Evolutionary conservation across 2,113 vertebrate genomes (phyloP), one percentile per base, ranked within the genome.

Genomic region (Nothocercus julius): DNA sequence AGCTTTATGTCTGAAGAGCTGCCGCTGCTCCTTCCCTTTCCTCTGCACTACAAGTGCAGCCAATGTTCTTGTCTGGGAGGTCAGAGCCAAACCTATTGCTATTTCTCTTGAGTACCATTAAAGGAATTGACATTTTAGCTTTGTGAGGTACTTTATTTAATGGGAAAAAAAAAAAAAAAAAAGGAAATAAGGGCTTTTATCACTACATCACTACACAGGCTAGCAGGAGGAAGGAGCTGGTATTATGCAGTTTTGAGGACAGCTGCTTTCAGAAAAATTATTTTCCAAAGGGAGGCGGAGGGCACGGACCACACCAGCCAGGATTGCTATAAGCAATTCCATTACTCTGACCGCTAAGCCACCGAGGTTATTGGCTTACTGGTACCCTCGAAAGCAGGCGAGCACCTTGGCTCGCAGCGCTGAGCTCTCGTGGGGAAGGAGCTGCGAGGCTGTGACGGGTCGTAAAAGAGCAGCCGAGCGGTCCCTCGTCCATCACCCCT

Each of bases 231-330:
- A 86, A 92, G 72, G 36, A 87, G n/a, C 58, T 93, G 80, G 47
- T 87, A 89, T 73, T 88, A 90, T 22, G 6, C 47, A 90, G 77
- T 74, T 92, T 68, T 85, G 58, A 56, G 66, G 75, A 76, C 62
- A 87, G 45, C 45, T 95, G 80, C 90, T 92, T 89, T 94, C 63
- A 89, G 59, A 66, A 94, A 92, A 82, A 90, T 89, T 79, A 76
- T 70, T 77, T 56, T 93, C 24, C 74, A 85, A 84, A 79, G 79
- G 83, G 77, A 63, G 32, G 44, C 36, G 73, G 62, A 88, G 77
- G 53, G 77, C 83, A 49, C n/a, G 59, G 83, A 87, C 66, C 77
- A 77, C 0, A 0, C 38, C 76, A 70, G 94, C 79, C 69, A 54
- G 74, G 84, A 59, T 32, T 62, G 77, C 1, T 0, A 82, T 70